These are phyloP conservation scores for Helicoverpa armigera DNA, from an alignment of 1,140 invertebrate species.

Conservation along the genomic window DNA sequence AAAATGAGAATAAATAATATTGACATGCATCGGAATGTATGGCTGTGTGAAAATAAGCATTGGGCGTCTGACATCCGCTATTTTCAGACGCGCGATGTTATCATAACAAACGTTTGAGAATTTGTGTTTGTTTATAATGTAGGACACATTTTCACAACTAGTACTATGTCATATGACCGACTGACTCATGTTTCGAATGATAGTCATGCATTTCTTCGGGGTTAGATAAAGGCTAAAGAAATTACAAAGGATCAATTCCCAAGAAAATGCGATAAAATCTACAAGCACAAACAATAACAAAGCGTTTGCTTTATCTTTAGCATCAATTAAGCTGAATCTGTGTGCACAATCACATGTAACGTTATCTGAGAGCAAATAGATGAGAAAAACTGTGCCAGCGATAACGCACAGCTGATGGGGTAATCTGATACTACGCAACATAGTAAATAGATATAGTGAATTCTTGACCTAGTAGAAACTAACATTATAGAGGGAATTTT, in stretches of 20 bases:
- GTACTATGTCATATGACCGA: not conserved
- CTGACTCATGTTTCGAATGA: not conserved
- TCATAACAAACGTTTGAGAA: constrained; percentile 25
- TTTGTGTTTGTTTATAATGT: constrained; percentile 28
- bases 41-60: constrained; percentile 9
- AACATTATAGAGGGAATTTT: too few relatives aligned
- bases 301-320: not conserved
- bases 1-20: constrained; percentile 23
- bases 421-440: not conserved
- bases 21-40: constrained; percentile 25
- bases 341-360: constrained; percentile 22
- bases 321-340: constrained; percentile 37
- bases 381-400: constrained; percentile 20
- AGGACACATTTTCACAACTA: constrained; percentile 21
- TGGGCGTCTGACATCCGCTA: constrained; percentile 10
- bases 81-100: constrained; percentile 12
- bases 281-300: constrained; percentile 29
- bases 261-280: not conserved
- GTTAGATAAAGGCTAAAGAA: too few relatives aligned
- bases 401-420: constrained; percentile 37
- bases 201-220: not conserved
- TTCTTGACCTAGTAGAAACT: not conserved
- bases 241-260: too few relatives aligned
- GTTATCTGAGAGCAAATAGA: constrained; percentile 22
- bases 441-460: not conserved